These are phyloP conservation scores for Calliphora vomitoria DNA, from an alignment of 2,888 invertebrate genomes.

Conservation along the genomic window DNA sequence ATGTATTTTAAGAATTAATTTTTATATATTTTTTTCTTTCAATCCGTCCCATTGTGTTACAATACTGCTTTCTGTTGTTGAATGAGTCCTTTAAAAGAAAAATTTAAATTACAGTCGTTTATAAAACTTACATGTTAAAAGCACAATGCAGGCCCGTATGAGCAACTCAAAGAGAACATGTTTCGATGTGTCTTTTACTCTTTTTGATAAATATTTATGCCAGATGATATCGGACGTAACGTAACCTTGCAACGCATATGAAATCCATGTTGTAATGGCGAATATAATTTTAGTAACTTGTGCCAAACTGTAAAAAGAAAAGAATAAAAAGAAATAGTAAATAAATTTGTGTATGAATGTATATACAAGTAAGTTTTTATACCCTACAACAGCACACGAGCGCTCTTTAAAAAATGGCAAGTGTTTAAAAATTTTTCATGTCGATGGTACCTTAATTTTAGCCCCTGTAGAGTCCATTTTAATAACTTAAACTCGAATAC, in stretches of 20 bases:
- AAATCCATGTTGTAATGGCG: conserved; percentile 94
- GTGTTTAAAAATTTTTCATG: too few species aligned
- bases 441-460: too few species aligned
- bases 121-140: conserved; percentile 87
- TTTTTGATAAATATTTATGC: conserved; percentile 87
- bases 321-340: not conserved
- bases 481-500: too few species aligned
- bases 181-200: conserved; percentile 87
- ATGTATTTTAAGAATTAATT: too few species aligned
- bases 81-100: not conserved
- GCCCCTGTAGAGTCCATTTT: too few species aligned
- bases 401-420: too few species aligned
- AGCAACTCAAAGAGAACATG: conserved; percentile 89
- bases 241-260: conserved; percentile 98
- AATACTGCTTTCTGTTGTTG: not conserved
- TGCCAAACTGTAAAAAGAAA: conserved; percentile 86
- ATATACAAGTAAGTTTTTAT: not conserved
- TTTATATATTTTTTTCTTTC: too few species aligned
- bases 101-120: not conserved
- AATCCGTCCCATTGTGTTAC: not conserved
- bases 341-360: not conserved
- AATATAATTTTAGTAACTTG: conserved; percentile 94
- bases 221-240: conserved; percentile 98
- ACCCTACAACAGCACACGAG: too few species aligned
- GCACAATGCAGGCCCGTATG: conserved; percentile 89